Base-by-base conservation (phyloP, 2,888 invertebrate species). In the Scaptomyza reducta region DNA sequence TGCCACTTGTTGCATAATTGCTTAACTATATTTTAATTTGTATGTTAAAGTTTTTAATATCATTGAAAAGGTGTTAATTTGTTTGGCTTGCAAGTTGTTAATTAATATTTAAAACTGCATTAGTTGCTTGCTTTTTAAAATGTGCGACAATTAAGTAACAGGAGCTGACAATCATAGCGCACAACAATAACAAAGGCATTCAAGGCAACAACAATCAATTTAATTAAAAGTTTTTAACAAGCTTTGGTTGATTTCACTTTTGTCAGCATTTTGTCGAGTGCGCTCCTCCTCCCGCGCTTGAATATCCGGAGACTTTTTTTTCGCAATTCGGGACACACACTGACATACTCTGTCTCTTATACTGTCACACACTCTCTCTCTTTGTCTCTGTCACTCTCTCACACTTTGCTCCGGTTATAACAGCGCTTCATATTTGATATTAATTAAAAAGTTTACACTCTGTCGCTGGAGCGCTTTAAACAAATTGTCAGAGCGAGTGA, bases 141-240 rank as follows among this genome's bases (percentile, higher is more conserved):
- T 63, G 27, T 27, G 35, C 35, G 38, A 45, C 16, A 63, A 55
- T 56, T 56, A 50, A 46, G 16, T 51, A 61, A 55, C 54, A 47
- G 35, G 3, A 22, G 31, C 50, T 22, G 44, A 13, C 14, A 44
- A 16, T 29, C 25, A 44, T 49, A 55, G 3, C 22, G 22, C 22
- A n/a, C 33, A 51, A 29, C 29, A 50, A 27, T 33, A 45, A 42
- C 61, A 70, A 46, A 25, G 50, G n/a, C 55, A 44, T 51, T 69
- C 31, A 45, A 61, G 56, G 46, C 66, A 83, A 53, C 71, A 68
- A 87, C 84, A 82, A 88, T 87, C 75, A 84, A 88, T 88, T 88
- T 88, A 84, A 88, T 84, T 88, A 84, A 84, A 88, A 88, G 54
- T 88, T 79, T 77, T 79, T 82, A 82, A 85, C 86, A 85, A 75